These are phyloP conservation scores for Turritopsis dohrnii DNA, from an alignment of 30 jellyfish, hydroid and myxozoan species.

Conservation along the genomic window DNA sequence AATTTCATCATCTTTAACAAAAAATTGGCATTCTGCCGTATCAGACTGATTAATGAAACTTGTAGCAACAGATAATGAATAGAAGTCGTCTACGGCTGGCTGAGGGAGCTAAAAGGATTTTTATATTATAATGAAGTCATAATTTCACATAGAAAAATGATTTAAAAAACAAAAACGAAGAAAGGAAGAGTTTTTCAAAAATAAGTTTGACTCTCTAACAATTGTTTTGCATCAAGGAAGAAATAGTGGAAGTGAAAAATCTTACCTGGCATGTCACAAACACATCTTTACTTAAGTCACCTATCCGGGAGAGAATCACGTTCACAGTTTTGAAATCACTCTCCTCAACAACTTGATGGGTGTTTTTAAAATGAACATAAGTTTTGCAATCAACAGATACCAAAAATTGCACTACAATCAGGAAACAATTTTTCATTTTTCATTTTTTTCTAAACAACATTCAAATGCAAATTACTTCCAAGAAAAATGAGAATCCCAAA, in stretches of 20 bases:
- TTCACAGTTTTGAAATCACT: not conserved
- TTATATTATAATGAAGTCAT: not conserved
- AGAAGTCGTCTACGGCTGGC: not conserved
- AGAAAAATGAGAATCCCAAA: too few relatives aligned
- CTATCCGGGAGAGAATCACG: not conserved
- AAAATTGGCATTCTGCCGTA: slow-evolving; percentile 38
- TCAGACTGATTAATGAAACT: not conserved
- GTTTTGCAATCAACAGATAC: not conserved
- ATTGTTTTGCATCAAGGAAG: too few relatives aligned
- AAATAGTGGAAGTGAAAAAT: too few relatives aligned
- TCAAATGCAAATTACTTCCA: not conserved
- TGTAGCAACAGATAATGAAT: not conserved
- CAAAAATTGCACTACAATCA: not conserved
- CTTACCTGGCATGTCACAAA: slow-evolving; percentile 1
- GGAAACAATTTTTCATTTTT: not conserved
- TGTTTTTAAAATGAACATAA: not conserved
- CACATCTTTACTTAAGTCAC: not conserved
- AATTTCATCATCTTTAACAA: slow-evolving; percentile 51
- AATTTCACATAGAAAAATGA: not conserved
- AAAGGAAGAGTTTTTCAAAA: too few relatives aligned
- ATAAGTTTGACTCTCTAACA: too few relatives aligned
- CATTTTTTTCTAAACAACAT: not conserved
- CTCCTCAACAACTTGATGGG: not conserved
- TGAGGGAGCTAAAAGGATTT: not conserved
- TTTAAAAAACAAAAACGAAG: not conserved